Percentiles rank a stretch among this genome's conserved stretches.
Evolutionary conservation across 1,140 invertebrate species (phyloP).

Genomic region (Lepidotrigona ventralis): DNA sequence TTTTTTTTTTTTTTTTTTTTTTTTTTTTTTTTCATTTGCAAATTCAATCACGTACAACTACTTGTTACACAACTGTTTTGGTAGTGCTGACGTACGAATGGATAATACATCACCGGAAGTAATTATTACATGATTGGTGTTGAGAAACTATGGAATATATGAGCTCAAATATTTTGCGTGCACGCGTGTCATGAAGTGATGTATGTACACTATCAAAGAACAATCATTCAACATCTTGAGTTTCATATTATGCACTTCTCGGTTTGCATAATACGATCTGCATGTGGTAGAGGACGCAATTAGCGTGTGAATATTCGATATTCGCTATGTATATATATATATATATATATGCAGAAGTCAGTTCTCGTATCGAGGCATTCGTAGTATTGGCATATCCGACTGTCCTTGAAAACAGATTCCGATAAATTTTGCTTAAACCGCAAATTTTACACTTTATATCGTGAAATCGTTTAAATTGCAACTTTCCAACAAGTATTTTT

Average conservation of each 20-base stretch:
- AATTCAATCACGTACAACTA: not conserved
- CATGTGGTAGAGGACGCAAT: not conserved
- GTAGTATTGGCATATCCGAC: not conserved
- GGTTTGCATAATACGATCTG: not conserved
- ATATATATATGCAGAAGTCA: no score
- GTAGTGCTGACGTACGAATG: constrained; percentile 6
- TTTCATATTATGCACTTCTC: constrained; percentile 39
- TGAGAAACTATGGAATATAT: constrained; percentile 28
- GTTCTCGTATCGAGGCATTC: not conserved
- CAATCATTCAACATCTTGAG: constrained; percentile 23
- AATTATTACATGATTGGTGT: constrained; percentile 29
- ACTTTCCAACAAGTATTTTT: not conserved
- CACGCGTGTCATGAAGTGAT: constrained; percentile 17
- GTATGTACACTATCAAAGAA: not conserved
- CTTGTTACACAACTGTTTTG: constrained; percentile 12
- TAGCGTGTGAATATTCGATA: not conserved
- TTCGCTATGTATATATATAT: not conserved
- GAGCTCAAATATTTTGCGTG: constrained; percentile 50
- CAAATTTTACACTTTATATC: not conserved
- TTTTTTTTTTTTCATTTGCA: not conserved
- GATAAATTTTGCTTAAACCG: not conserved
- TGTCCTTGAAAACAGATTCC: not conserved
- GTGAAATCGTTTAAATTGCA: not conserved
- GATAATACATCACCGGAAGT: constrained; percentile 28
- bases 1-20: no score